phyloP scores from a whole-genome alignment of 2,113 vertebrate species.

The Pseudorectes ferrugineus region DNA sequence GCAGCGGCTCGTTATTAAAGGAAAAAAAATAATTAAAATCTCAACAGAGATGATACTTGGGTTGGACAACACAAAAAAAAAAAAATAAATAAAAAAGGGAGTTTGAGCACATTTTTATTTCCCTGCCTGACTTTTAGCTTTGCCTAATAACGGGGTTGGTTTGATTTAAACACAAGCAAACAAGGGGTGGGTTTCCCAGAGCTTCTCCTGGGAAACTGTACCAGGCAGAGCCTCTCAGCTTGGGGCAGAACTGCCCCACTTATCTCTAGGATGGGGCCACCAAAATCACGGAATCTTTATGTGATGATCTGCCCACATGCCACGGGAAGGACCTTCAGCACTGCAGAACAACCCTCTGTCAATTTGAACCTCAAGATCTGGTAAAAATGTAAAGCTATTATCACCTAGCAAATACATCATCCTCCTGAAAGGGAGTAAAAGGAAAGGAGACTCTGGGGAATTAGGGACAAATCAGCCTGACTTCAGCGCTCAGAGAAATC shows the following conservation, averaged over 20 bases:
- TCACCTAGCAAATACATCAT: conserved; percentile 44
- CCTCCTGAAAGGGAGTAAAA: not conserved
- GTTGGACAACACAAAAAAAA: not conserved
- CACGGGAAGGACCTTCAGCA: not conserved
- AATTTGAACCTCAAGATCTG: not conserved
- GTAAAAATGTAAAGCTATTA: conserved; percentile 44
- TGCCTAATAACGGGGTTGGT: not conserved
- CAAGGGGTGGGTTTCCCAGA: not conserved
- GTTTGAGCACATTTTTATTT: not conserved
- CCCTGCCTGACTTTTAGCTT: not conserved
- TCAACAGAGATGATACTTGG: not conserved
- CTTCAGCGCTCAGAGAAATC: conserved; percentile 11
- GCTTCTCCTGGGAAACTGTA: not conserved
- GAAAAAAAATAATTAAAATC: conserved; percentile 39
- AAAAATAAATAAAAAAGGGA: no score
- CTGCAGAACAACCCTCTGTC: not conserved
- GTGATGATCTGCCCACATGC: not conserved
- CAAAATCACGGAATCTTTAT: not conserved
- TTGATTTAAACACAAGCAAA: not conserved
- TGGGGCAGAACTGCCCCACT: not conserved
- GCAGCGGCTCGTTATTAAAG: not conserved
- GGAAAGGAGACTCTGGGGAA: conserved; percentile 1
- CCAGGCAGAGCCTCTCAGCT: not conserved
- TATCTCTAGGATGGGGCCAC: not conserved
- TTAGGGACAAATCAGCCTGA: conserved; percentile 6